Percentiles rank a stretch among this genome's conserved stretches.
Evolutionary conservation across 2,797 vertebrate species (phyloP).

Genomic region (Chromis chromis): DNA sequence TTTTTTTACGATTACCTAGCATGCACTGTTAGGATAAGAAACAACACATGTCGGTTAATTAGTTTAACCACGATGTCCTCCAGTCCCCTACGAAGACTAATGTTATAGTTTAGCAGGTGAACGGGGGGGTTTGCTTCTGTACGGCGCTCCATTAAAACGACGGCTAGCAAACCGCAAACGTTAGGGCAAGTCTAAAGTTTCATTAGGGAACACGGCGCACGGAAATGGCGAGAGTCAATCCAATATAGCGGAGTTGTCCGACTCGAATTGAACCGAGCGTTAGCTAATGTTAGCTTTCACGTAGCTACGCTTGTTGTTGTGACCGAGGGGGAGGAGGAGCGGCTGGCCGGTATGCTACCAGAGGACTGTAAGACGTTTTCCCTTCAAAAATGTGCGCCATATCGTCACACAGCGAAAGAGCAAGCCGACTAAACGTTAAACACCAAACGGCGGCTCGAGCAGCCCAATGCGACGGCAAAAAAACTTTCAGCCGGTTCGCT

Average conservation of each 20-base stretch:
- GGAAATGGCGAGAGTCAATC: background rate
- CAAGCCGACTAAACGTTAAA: constrained; percentile 12
- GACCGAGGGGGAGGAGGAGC: constrained; percentile 79
- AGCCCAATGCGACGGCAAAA: too few species aligned
- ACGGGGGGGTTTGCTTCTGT: constrained; percentile 24
- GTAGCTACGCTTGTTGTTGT: constrained; percentile 72
- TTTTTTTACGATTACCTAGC: background rate
- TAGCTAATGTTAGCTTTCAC: constrained; percentile 51
- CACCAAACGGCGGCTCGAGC: background rate
- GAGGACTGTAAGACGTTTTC: constrained; percentile 70
- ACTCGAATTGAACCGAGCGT: background rate
- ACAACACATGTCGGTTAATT: fast-evolving
- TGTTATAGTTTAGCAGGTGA: constrained; percentile 46
- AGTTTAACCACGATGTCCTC: background rate
- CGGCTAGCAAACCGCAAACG: constrained; percentile 26
- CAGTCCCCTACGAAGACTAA: background rate
- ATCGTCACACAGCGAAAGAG: constrained; percentile 63
- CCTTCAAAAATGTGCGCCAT: constrained; percentile 80
- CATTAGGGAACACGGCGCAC: background rate
- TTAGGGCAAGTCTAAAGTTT: constrained; percentile 42
- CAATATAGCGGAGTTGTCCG: fast-evolving
- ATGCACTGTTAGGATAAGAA: background rate
- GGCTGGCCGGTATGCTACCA: constrained; percentile 63
- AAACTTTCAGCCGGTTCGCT: background rate
- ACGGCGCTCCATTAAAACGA: constrained; percentile 37